A percentile compares a stretch with the other conserved stretches of the same genome.
Conservation (phyloP, 2,888 invertebrate genomes). For the Anaspis maculata region DNA sequence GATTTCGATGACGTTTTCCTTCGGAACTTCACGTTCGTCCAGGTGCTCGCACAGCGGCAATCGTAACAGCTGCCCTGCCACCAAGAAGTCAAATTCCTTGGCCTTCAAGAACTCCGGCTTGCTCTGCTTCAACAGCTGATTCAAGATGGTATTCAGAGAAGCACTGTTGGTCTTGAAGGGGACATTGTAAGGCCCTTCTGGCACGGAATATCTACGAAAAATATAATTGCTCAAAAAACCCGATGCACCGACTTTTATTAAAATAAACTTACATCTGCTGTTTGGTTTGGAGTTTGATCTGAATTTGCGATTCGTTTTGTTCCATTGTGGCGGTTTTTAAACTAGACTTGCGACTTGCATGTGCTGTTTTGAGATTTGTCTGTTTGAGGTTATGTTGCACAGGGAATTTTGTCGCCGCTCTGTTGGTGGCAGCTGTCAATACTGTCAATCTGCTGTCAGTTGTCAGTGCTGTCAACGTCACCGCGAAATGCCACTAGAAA, state of each 20-base stretch:
- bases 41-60: slow-evolving; percentile 66
- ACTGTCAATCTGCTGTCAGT: neutral
- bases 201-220: slow-evolving; percentile 69
- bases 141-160: slow-evolving; percentile 71
- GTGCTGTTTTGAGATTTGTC: neutral
- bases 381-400: neutral
- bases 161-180: slow-evolving; percentile 59
- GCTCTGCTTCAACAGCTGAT: slow-evolving; percentile 63
- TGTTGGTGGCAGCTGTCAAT: neutral
- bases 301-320: slow-evolving; percentile 52
- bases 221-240: slow-evolving; percentile 3
- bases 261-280: slow-evolving; percentile 62
- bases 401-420: neutral
- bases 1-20: slow-evolving; percentile 78
- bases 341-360: neutral
- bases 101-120: slow-evolving; percentile 37
- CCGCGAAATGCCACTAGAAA: too few relatives aligned
- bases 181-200: slow-evolving; percentile 77
- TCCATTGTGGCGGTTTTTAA: neutral
- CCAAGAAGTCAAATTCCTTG: slow-evolving; percentile 80
- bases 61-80: slow-evolving; percentile 74
- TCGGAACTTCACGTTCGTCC: slow-evolving; percentile 63
- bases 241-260: slow-evolving; percentile 2
- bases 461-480: neutral
- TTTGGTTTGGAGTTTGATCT: slow-evolving; percentile 72